A percentile compares a stretch with the other conserved stretches of the same genome.
Evolutionary conservation across 2,113 vertebrate species (phyloP).

Genomic region (Orthonyx spaldingii): DNA sequence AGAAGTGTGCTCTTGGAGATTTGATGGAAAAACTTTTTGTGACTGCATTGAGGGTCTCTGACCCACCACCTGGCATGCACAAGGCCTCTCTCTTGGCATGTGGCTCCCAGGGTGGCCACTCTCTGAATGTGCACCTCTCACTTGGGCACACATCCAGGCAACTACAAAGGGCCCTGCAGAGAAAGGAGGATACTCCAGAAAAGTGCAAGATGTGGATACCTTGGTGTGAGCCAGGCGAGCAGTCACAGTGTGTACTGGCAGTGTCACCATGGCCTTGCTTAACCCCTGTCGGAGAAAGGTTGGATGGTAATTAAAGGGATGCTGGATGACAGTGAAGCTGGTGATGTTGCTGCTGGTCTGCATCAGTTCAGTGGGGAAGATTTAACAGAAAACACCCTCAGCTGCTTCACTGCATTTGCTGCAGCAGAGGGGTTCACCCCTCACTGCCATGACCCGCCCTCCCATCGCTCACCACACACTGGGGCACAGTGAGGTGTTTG

Average conservation of each 20-base stretch:
- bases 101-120: neutral
- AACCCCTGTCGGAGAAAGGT: neutral
- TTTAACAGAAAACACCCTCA: neutral
- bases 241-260: neutral
- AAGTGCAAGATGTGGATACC: neutral
- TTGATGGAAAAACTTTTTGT: neutral
- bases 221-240: neutral
- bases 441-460: fast-evolving
- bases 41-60: neutral
- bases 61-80: fast-evolving
- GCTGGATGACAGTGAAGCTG: neutral
- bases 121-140: neutral
- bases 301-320: neutral
- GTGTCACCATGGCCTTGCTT: neutral
- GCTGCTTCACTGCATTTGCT: neutral
- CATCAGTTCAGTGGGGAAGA: neutral
- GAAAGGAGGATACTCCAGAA: neutral
- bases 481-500: fast-evolving
- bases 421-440: neutral
- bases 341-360: neutral
- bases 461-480: fast-evolving
- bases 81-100: fast-evolving
- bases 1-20: neutral
- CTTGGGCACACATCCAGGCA: neutral
- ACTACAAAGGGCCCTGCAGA: neutral